Evolutionary conservation across 2,113 vertebrate genomes (phyloP), one percentile per base, ranked within the genome.

Genomic region (Prinia subflava): DNA sequence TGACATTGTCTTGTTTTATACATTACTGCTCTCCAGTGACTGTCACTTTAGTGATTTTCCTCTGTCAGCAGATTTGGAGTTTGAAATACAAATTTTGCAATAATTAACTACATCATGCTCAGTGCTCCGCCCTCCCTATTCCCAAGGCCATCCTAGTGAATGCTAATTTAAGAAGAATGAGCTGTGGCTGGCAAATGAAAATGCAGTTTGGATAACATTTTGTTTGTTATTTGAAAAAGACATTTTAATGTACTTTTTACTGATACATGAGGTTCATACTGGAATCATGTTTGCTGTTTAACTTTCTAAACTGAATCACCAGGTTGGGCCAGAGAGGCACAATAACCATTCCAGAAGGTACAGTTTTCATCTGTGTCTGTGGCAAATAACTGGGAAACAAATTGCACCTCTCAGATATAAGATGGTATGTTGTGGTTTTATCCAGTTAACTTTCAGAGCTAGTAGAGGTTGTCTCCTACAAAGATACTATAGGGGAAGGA

Each of bases 1-100:
- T 87, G 93, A 68, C 95, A 44, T 77, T 89, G 70, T 96, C 95
- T 86, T 64, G 14, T 93, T 95, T 95, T 70, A 55, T 95, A 82
- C n/a, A 13, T 73, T 87, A 11, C 47, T 87, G 30, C 77, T 95
- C 76, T 83, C 69, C 84, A 77, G 44, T 57, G 79, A 75, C 62
- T 91, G 82, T 95, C 81, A 65, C 57, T 94, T 70, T 1, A 44
- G 50, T 77, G 57, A 44, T 89, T 89, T 91, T 92, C 75, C 65
- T 95, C 88, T 83, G 52, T 89, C 85, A 87, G 84, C 94, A 95
- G 68, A 62, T 91, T 80, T 56, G 67, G 75, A 81, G 37, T 92
- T 97, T 46, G 65, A 96, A 92, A 90, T 83, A 70, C 15, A 49
- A 59, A 57, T 88, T 90, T 56, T 92, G 60, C 84, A 83, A 2